Evolutionary conservation across 2,888 invertebrate genomes (phyloP).

Genomic region (Tetrapedia diversipes): DNA sequence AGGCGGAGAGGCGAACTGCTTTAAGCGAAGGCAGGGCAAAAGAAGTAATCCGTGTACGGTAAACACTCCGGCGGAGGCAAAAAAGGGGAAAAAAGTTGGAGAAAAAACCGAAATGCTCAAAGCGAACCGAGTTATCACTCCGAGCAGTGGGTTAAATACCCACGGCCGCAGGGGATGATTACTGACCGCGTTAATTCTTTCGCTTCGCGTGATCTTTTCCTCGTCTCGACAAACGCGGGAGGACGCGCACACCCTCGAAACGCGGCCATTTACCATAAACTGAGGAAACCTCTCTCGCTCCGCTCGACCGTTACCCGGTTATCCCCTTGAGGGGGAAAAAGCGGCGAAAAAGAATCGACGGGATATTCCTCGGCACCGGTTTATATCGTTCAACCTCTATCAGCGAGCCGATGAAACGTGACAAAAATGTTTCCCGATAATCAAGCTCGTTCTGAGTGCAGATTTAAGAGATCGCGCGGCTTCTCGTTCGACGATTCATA

Average conservation of each 20-base stretch:
- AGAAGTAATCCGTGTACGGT: not conserved
- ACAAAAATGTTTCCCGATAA: conserved; percentile 35
- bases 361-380: conserved; percentile 14
- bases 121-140: conserved; percentile 24
- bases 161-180: conserved; percentile 42
- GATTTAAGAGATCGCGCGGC: conserved; percentile 1
- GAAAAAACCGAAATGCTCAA: not conserved
- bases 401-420: conserved; percentile 11
- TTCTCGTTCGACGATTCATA: not conserved
- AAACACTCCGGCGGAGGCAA: conserved; percentile 5
- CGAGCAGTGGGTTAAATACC: conserved; percentile 42
- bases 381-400: conserved; percentile 34
- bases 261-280: conserved; percentile 35
- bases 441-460: not conserved
- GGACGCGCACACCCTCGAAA: conserved; percentile 30
- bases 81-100: not conserved
- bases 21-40: not conserved
- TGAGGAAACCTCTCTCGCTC: conserved; percentile 33
- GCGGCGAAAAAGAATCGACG: conserved; percentile 1
- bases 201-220: conserved; percentile 41
- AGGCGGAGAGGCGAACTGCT: not conserved
- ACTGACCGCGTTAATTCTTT: conserved; percentile 50
- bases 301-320: conserved; percentile 5
- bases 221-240: conserved; percentile 26
- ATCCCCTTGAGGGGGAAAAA: conserved; percentile 5